Base-by-base conservation (phyloP, 2,113 vertebrate genomes). In the Phycodurus eques region DNA sequence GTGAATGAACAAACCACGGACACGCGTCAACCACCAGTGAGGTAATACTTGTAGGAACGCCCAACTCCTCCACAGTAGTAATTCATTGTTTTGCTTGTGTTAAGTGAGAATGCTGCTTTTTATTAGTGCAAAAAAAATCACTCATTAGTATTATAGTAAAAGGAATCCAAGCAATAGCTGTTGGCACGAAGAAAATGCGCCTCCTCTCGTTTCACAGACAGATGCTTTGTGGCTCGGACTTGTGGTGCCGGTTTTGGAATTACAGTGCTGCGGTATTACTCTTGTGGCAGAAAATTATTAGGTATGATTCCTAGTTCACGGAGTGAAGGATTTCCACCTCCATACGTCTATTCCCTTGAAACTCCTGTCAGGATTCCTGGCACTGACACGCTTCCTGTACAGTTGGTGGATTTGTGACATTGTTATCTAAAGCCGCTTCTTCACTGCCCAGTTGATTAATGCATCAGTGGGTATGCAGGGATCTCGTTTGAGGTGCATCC, bases 401-500 rank as follows among this genome's bases (percentile, higher is more conserved):
- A 79, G 83, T 67, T 61, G 78, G 64, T 76, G 59, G 75, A 88
- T 90, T 88, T 91, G 87, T 88, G 79, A 86, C 85, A 88, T 88
- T 82, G 83, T 88, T 76, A 75, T 84, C 80, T 83, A 85, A 87
- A 88, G 81, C 81, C 64, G 80, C 80, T 80, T 83, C 80, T 73
- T 78, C 72, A n/a, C 33, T 72, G 72, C 71, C 27, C 19, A 57
- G 63, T 57, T 74, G 81, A 86, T 75, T 80, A 74, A 88, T 85
- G 78, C 77, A 77, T 84, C 68, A 68, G 65, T 87, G 79, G 79
- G 73, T 82, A 80, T 89, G 77, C 87, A 82, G 72, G 73, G 35
- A 39, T 39, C 35, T 3, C 35, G 35, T 39, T 39, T 39, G 35
- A 3, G 35, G 35, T 39, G 35, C 6, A 6, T 39, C 35, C 35